Percentiles rank a stretch among this genome's conserved stretches.
These are phyloP conservation scores for Ariopsis seemanni DNA, from an alignment of 2,113 vertebrate species.

Conservation along the genomic window DNA sequence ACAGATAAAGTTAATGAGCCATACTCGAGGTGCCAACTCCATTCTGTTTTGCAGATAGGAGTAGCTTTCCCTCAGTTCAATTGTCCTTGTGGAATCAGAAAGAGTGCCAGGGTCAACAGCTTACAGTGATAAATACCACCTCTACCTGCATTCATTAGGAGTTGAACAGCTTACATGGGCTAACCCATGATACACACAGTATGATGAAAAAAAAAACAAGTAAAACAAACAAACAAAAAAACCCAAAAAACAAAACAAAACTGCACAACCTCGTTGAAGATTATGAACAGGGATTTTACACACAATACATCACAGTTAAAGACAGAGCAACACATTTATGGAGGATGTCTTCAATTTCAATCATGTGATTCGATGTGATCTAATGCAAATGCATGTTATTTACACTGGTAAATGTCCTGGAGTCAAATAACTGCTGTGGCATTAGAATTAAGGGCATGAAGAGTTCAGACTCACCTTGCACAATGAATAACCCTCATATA, in stretches of 20 bases:
- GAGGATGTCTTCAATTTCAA: background rate
- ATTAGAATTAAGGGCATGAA: background rate
- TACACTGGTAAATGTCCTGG: background rate
- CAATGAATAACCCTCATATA: conserved; percentile 73
- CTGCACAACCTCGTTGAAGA: background rate
- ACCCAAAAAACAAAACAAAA: background rate
- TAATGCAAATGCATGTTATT: background rate
- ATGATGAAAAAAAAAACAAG: background rate
- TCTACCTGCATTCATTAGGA: background rate
- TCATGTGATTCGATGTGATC: background rate
- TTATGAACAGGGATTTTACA: conserved; percentile 16
- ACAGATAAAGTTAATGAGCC: conserved; percentile 59
- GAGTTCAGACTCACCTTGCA: conserved; percentile 65
- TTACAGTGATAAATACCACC: conserved; percentile 9
- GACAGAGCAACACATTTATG: background rate
- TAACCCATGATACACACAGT: background rate
- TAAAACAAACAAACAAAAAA: background rate
- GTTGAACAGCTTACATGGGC: background rate
- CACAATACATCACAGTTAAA: background rate
- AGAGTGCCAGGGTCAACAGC: conserved; percentile 18
- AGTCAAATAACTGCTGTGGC: background rate
- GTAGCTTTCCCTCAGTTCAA: conserved; percentile 42
- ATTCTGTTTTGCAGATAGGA: conserved; percentile 56
- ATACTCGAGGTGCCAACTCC: conserved; percentile 50
- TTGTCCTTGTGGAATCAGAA: conserved; percentile 52